A percentile compares a stretch with the other conserved stretches of the same genome.
Evolutionary conservation across 2,113 vertebrate genomes (phyloP).

Genomic region (Leptobrachium ailaonicum): DNA sequence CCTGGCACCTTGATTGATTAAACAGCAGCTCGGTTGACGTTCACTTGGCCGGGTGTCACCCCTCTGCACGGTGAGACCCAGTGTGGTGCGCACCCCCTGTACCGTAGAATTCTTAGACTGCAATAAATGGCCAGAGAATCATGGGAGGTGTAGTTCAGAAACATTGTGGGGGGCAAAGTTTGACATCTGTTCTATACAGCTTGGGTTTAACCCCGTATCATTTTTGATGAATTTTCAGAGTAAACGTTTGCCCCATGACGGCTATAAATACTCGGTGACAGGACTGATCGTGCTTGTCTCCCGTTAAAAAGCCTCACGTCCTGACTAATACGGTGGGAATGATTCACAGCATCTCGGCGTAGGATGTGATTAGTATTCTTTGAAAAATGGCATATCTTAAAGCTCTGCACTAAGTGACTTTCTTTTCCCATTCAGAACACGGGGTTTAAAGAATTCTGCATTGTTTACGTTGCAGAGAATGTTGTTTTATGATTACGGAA

Average conservation of each 20-base stretch:
- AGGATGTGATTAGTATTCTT: constrained; percentile 23
- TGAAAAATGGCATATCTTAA: not conserved
- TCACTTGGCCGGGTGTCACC: too few relatives aligned
- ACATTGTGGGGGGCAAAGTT: too few relatives aligned
- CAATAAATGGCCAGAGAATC: too few relatives aligned
- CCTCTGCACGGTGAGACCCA: too few relatives aligned
- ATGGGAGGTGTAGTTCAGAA: too few relatives aligned
- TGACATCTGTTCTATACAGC: not conserved
- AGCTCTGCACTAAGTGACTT: not conserved
- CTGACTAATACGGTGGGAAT: constrained; percentile 12
- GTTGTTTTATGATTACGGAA: too few relatives aligned
- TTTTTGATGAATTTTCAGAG: not conserved
- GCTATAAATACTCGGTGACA: not conserved
- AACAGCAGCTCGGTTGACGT: too few relatives aligned
- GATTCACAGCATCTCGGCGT: constrained; percentile 21
- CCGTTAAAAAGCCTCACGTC: not conserved
- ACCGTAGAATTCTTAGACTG: too few relatives aligned
- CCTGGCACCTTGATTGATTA: too few relatives aligned
- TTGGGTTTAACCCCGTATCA: not conserved
- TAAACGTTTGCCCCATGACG: not conserved
- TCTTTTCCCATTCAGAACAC: not conserved
- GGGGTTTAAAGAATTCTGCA: not conserved
- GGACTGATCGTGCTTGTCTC: not conserved
- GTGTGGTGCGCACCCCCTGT: too few relatives aligned
- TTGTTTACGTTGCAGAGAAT: not conserved